Conservation (phyloP, 1,140 invertebrate genomes). For the Penaeus indicus region DNA sequence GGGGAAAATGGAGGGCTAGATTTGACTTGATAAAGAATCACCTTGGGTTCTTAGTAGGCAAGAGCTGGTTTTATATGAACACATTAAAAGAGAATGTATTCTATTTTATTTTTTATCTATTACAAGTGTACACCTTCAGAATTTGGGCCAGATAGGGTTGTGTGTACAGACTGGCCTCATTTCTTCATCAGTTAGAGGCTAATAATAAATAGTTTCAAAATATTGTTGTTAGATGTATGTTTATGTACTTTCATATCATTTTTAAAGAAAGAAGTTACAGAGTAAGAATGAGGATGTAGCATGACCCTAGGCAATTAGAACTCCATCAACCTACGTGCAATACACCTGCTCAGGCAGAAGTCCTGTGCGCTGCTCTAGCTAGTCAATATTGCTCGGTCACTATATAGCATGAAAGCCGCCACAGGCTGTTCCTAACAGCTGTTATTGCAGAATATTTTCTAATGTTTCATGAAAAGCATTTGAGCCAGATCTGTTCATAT, state of each 20-base stretch:
- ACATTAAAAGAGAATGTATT: not conserved
- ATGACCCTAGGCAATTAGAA: conserved; percentile 29
- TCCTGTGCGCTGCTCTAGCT: conserved; percentile 37
- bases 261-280: no score
- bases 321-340: conserved; percentile 29
- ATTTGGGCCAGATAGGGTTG: no score
- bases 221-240: no score
- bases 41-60: not conserved
- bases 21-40: not conserved
- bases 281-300: no score
- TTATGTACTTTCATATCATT: no score
- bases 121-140: no score
- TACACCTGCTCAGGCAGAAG: conserved; percentile 32
- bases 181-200: no score
- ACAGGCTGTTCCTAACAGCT: conserved; percentile 10
- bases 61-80: not conserved
- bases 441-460: conserved; percentile 22
- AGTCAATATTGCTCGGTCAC: conserved; percentile 29
- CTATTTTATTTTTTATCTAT: not conserved
- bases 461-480: conserved; percentile 12
- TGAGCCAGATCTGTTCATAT: conserved; percentile 19
- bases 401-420: conserved; percentile 4
- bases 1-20: not conserved
- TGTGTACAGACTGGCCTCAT: no score
- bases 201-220: no score